phyloP scores from a whole-genome alignment of 2,888 invertebrate genomes.

The Drosophila multiciliata region DNA sequence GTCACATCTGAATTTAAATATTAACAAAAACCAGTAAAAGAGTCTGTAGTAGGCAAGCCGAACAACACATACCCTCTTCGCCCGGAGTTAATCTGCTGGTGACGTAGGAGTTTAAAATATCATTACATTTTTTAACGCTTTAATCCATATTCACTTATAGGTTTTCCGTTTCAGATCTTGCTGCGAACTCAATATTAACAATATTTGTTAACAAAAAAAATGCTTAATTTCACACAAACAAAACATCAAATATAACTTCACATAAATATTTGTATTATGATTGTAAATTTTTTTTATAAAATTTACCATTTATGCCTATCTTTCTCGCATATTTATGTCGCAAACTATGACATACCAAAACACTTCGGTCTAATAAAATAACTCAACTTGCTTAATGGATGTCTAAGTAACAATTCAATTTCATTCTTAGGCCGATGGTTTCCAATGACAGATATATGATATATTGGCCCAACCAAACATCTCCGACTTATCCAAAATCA shows the following conservation, averaged over 20 bases:
- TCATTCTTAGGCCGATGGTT: neutral
- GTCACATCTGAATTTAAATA: constrained; percentile 3
- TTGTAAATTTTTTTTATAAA: neutral
- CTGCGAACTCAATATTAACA: neutral
- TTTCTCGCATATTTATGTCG: neutral
- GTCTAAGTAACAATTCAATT: neutral
- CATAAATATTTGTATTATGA: neutral
- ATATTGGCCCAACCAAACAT: neutral
- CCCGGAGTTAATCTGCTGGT: neutral
- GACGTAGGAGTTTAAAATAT: neutral
- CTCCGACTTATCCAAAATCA: neutral
- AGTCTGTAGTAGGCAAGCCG: neutral
- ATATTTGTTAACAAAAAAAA: neutral
- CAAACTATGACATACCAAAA: neutral
- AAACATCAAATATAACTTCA: neutral
- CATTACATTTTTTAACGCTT: neutral
- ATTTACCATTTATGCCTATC: neutral
- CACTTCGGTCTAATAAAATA: neutral
- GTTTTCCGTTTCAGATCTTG: neutral
- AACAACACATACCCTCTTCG: neutral
- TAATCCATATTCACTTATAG: neutral
- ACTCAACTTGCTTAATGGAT: neutral
- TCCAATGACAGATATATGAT: neutral
- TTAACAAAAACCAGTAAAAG: neutral
- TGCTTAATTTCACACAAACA: neutral